Percentiles rank a stretch among this genome's conserved stretches.
These are phyloP conservation scores for Melangyna quadrimaculata DNA, from an alignment of 2,888 invertebrate genomes.

Conservation along the genomic window DNA sequence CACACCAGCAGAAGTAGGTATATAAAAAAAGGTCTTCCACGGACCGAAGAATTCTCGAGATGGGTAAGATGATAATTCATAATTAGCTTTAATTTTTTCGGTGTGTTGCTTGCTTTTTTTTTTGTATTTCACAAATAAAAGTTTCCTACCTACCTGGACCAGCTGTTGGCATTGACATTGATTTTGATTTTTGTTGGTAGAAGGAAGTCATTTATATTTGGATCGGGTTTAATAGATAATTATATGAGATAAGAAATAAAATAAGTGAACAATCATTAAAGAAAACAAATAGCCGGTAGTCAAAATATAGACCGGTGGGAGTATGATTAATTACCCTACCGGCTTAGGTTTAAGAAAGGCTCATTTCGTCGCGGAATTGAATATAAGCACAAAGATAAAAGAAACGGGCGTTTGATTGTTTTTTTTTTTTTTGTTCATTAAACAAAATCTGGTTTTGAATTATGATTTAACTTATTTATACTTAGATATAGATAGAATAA, in stretches of 20 bases:
- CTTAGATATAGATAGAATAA: too few relatives aligned
- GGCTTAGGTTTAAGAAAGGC: too few relatives aligned
- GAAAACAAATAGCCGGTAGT: not conserved
- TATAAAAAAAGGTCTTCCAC: not conserved
- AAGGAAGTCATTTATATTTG: not conserved
- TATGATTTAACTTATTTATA: too few relatives aligned
- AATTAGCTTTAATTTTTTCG: not conserved
- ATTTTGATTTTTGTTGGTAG: not conserved
- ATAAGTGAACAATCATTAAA: not conserved
- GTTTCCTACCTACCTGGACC: not conserved
- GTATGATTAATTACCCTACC: not conserved
- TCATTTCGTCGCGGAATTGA: too few relatives aligned
- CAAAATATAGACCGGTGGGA: not conserved
- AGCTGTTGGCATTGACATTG: conserved; percentile 15
- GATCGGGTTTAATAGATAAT: not conserved
- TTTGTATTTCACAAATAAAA: not conserved
- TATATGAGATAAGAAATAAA: not conserved
- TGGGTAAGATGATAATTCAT: not conserved
- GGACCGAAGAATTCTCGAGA: not conserved
- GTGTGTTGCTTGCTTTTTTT: not conserved
- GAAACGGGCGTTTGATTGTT: too few relatives aligned
- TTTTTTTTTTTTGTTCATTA: too few relatives aligned
- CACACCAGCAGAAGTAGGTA: not conserved
- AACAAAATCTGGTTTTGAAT: too few relatives aligned
- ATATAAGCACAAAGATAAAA: too few relatives aligned